A percentile compares a stretch with the other conserved stretches of the same genome.
Conservation (phyloP, 1,140 invertebrate species). For the Sarcophaga peregrina region DNA sequence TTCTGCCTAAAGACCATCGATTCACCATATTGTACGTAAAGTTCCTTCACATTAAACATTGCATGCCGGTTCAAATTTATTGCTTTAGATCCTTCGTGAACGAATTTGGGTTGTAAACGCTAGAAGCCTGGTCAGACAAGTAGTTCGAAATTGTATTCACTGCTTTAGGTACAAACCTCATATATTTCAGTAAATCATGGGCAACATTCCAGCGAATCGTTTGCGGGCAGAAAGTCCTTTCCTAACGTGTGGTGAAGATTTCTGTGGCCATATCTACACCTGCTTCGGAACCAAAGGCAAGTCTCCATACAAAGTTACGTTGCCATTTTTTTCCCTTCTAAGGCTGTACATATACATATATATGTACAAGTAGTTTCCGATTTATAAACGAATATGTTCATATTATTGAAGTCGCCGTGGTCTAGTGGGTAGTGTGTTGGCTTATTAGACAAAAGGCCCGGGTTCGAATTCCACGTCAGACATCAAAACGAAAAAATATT, state of each 20-base stretch:
- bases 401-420: no score
- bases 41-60: conserved; percentile 22
- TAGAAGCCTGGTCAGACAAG: background rate
- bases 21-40: conserved; percentile 27
- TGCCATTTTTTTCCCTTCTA: conserved; percentile 42
- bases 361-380: conserved; percentile 1
- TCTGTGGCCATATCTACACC: conserved; percentile 23
- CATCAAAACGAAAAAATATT: no score
- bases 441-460: no score
- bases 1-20: conserved; percentile 33
- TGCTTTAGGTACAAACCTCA: conserved; percentile 18
- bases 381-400: background rate
- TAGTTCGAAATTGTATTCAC: conserved; percentile 2
- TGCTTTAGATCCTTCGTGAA: background rate
- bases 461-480: no score
- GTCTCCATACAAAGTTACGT: conserved; percentile 42
- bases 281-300: conserved; percentile 35
- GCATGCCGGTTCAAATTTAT: conserved; percentile 27
- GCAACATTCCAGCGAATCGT: conserved; percentile 11
- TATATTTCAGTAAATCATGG: background rate
- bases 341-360: conserved; percentile 6
- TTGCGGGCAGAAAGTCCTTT: conserved; percentile 10
- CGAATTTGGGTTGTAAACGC: conserved; percentile 14
- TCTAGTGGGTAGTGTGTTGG: no score
- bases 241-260: conserved; percentile 26